Evolutionary conservation across 2,113 vertebrate genomes (phyloP).

Genomic region (Rhinolophus sinicus): DNA sequence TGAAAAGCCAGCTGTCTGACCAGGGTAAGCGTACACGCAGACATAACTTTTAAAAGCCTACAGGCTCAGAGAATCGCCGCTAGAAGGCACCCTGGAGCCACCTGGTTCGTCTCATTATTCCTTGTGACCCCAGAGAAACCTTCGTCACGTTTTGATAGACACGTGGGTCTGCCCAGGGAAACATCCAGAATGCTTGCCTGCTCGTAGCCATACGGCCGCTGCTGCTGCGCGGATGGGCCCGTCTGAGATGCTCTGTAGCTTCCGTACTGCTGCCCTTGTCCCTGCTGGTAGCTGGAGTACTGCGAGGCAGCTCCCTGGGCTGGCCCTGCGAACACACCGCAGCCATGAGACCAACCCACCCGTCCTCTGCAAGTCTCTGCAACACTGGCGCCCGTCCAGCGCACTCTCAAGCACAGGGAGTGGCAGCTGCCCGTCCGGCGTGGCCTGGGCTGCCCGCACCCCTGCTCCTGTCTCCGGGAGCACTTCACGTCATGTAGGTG

Average conservation of each 20-base stretch:
- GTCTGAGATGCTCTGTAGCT: conserved; percentile 93
- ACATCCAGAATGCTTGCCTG: conserved; percentile 87
- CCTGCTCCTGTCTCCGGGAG: background rate
- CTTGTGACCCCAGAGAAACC: background rate
- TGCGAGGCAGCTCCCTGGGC: conserved; percentile 93
- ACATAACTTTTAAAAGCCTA: background rate
- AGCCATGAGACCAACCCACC: accelerated
- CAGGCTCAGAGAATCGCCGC: background rate
- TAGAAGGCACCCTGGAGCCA: background rate
- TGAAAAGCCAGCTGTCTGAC: background rate
- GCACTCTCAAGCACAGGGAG: too few species aligned
- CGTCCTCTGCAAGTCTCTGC: accelerated
- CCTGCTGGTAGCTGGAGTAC: conserved; percentile 96
- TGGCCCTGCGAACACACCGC: conserved; percentile 83
- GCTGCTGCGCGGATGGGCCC: conserved; percentile 90
- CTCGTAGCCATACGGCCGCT: conserved; percentile 95
- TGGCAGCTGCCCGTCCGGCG: too few species aligned
- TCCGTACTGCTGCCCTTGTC: conserved; percentile 94
- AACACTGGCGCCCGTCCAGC: accelerated
- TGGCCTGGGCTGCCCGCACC: too few species aligned
- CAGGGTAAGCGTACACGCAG: accelerated
- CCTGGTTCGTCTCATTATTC: accelerated
- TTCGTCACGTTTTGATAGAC: background rate
- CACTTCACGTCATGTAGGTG: accelerated
- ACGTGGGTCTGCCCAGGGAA: background rate